phyloP scores from a whole-genome alignment of 2,888 invertebrate species.

The Metopia argyrocephala region DNA sequence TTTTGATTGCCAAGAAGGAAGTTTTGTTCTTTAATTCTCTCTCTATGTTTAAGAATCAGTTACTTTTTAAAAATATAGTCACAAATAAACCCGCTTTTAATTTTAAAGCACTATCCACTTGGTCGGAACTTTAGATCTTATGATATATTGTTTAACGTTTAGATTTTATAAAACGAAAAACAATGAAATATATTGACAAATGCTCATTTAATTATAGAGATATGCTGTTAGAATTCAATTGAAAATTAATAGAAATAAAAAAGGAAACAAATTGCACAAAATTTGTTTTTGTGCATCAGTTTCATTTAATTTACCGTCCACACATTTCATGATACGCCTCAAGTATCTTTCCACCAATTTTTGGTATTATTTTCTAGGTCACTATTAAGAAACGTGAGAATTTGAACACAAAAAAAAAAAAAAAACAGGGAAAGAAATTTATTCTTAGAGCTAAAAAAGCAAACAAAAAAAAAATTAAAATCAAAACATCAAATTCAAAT shows the following conservation, averaged over 20 bases:
- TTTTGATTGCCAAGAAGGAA: too few relatives aligned
- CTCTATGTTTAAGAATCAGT: too few relatives aligned
- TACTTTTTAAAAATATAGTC: too few relatives aligned
- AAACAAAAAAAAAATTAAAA: not conserved
- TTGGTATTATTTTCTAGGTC: conserved; percentile 39
- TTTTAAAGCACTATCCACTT: not conserved
- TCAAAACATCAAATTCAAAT: not conserved
- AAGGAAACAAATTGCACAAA: not conserved
- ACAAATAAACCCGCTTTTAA: not conserved
- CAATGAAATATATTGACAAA: conserved; percentile 7
- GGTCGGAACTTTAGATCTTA: not conserved
- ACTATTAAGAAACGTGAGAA: conserved; percentile 56
- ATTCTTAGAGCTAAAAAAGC: conserved; percentile 13
- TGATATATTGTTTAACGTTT: not conserved
- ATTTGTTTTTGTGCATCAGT: not conserved
- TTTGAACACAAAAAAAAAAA: conserved; percentile 23
- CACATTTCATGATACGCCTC: conserved; percentile 52
- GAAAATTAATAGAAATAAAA: not conserved
- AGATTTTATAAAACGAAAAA: not conserved
- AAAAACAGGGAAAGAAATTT: conserved; percentile 5
- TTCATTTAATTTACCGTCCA: conserved; percentile 30
- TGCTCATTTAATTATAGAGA: conserved; percentile 25
- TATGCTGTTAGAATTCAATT: conserved; percentile 12
- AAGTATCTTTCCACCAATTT: conserved; percentile 32
- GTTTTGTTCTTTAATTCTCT: too few relatives aligned